Conservation (phyloP, 1,140 invertebrate species). For the Copidosoma floridanum region DNA sequence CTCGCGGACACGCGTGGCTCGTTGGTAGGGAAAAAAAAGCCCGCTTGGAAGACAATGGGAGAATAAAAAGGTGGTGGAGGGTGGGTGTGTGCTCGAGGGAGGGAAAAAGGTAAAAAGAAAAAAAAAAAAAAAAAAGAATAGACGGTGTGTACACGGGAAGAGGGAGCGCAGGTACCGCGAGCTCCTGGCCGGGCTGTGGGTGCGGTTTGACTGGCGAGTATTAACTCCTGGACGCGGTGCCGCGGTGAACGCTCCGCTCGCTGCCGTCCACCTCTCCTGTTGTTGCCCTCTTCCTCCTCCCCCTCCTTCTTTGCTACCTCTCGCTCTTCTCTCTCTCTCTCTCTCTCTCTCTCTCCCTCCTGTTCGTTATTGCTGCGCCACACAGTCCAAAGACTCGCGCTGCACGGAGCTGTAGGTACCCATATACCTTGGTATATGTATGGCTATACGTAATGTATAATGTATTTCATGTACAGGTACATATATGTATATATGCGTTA, state of each 20-base stretch:
- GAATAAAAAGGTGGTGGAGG: no score
- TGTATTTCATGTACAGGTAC: background rate
- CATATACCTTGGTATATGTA: background rate
- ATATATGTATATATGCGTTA: background rate
- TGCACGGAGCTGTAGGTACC: background rate
- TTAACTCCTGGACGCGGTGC: constrained; percentile 32
- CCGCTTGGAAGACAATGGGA: background rate
- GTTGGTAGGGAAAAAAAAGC: no score
- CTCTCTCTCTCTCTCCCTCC: constrained; percentile 14
- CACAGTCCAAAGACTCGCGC: background rate
- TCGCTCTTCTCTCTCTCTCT: background rate
- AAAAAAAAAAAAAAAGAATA: no score
- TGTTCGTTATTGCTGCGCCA: background rate
- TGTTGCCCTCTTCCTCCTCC: background rate
- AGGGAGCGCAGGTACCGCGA: constrained; percentile 24
- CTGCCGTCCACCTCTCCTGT: background rate
- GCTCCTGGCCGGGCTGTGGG: constrained; percentile 39
- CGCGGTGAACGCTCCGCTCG: constrained; percentile 37
- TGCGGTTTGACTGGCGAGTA: constrained; percentile 44
- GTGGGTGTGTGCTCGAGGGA: no score
- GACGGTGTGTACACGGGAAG: background rate
- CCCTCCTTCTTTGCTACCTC: background rate
- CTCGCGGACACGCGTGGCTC: background rate
- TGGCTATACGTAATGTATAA: background rate
- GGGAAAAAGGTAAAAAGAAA: no score